Evolutionary conservation across 2,888 invertebrate species (phyloP), one percentile per base, ranked within the genome.

Genomic region (Cyclophora punctaria): DNA sequence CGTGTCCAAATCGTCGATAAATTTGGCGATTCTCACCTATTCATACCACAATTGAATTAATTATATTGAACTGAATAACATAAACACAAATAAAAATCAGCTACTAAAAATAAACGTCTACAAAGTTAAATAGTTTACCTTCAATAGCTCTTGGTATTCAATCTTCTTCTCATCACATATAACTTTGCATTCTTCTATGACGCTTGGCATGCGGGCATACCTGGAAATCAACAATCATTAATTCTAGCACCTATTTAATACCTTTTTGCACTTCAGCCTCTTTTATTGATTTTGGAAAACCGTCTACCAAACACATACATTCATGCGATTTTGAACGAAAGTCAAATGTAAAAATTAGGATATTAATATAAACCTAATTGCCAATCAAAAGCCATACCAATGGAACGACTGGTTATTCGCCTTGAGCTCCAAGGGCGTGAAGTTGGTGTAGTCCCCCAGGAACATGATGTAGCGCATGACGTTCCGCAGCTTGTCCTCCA

Each of bases 331-430:
- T 20, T 20, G 20, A 20, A 20, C 20, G 20, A 20, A 20, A 20
- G 20, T 20, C 20, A 20, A 20, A 20, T 20, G 20, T 20, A 20
- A 20, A 20, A 20, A 20, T 20, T 20, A 20, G 20, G 20, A 20
- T 20, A 20, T 20, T 20, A n/a, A 44, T 7, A 43, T n/a, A 44
- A 47, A 1, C 20, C 46, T 47, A n/a, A 53, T 53, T 6, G 44
- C 20, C 47, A 6, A 44, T 34, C 20, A 20, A 20, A 45, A 4
- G 4, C 56, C 68, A 63, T 71, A 90, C 97, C 96, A 97, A 71
- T 95, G 93, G 69, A 96, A 96, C 0, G 96, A 93, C 62, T 93
- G 93, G 60, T 95, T 95, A 73, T 97, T 98, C 42, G 95, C 93
- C 67, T 97, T 95, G 69, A 98, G 93, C 81, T 98, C 96, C 3